phyloP scores from a whole-genome alignment of 2,888 invertebrate genomes.

The Diarsia dahlii region DNA sequence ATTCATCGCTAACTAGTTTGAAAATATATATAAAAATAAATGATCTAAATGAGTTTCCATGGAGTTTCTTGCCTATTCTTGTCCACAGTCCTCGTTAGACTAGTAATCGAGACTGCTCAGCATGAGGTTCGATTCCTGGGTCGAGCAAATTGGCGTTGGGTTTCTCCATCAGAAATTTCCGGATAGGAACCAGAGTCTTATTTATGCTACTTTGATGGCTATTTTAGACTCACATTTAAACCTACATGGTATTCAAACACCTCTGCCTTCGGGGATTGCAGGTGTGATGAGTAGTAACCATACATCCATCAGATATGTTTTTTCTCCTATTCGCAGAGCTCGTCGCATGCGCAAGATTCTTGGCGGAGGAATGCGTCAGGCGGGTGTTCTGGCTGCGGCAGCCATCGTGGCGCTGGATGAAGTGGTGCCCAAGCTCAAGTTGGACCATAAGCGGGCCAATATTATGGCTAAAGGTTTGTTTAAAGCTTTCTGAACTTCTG shows the following conservation, averaged over 20 bases:
- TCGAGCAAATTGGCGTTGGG: neutral
- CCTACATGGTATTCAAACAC: neutral
- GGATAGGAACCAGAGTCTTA: neutral
- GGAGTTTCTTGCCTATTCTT: too few relatives aligned
- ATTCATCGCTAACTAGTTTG: too few relatives aligned
- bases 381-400: constrained; percentile 97
- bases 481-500: neutral
- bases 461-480: constrained; percentile 92
- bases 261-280: neutral
- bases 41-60: too few relatives aligned
- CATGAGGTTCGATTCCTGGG: neutral
- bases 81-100: too few relatives aligned
- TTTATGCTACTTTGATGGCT: neutral
- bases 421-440: constrained; percentile 92
- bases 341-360: constrained; percentile 95
- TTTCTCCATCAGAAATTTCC: too few relatives aligned
- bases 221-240: neutral
- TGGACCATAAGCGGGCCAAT: constrained; percentile 94
- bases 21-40: too few relatives aligned
- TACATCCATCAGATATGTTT: neutral
- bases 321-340: constrained; percentile 91
- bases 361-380: constrained; percentile 98
- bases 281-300: neutral
- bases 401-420: constrained; percentile 96
- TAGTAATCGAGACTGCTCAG: too few relatives aligned